A percentile compares a stretch with the other conserved stretches of the same genome.
These are phyloP conservation scores for Eurytoma adleriae DNA, from an alignment of 2,888 invertebrate species.

Conservation along the genomic window DNA sequence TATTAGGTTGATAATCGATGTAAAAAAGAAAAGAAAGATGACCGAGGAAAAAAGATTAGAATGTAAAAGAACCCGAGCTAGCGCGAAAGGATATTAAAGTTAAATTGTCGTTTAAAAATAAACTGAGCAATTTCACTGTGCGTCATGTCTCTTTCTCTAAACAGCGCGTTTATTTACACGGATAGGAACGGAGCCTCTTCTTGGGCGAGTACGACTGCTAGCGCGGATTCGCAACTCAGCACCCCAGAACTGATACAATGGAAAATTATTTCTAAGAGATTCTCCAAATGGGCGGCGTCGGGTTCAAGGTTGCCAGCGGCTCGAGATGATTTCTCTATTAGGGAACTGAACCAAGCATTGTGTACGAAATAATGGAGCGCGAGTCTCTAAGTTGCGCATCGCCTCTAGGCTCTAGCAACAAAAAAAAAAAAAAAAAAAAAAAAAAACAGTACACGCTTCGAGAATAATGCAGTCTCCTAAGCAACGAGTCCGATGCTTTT, in stretches of 20 bases:
- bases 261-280: slow-evolving; percentile 48
- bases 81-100: background rate
- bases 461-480: slow-evolving; percentile 17
- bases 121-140: slow-evolving; percentile 4
- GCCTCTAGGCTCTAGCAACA: too few species aligned
- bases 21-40: too few species aligned
- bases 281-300: slow-evolving; percentile 19
- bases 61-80: too few species aligned
- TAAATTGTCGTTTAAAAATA: background rate
- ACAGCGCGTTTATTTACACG: slow-evolving; percentile 7
- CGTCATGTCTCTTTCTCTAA: background rate
- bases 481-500: background rate
- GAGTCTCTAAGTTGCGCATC: slow-evolving; percentile 29
- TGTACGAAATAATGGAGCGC: slow-evolving; percentile 62
- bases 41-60: too few species aligned
- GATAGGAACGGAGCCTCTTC: background rate
- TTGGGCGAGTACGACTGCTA: background rate
- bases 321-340: slow-evolving; percentile 63
- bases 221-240: background rate
- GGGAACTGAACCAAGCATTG: slow-evolving; percentile 65
- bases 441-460: too few species aligned
- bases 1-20: too few species aligned
- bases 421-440: background rate
- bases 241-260: slow-evolving; percentile 11
- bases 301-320: slow-evolving; percentile 51